Evolutionary conservation across 1,140 invertebrate genomes (phyloP).

Genomic region (Euglossa dilemma): DNA sequence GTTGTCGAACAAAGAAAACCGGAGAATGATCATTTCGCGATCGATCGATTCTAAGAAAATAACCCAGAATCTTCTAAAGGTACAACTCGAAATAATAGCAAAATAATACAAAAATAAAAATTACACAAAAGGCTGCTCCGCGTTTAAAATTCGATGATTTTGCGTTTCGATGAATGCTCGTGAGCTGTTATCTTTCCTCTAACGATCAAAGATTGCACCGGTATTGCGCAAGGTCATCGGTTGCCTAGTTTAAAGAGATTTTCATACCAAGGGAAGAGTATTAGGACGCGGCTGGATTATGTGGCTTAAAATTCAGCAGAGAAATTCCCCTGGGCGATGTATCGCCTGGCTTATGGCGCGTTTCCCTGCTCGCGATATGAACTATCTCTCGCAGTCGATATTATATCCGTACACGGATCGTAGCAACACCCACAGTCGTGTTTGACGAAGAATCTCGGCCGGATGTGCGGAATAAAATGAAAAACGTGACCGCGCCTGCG

Average conservation of each 20-base stretch:
- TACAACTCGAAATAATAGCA: neutral
- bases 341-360: neutral
- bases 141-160: neutral
- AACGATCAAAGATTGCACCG: neutral
- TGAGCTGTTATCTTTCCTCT: no score
- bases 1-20: no score
- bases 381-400: slow-evolving; percentile 9
- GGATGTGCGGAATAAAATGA: neutral
- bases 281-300: slow-evolving; percentile 55
- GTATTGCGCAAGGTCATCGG: neutral
- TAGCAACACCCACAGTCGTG: neutral
- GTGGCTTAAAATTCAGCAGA: slow-evolving; percentile 52
- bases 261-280: slow-evolving; percentile 45
- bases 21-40: no score
- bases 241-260: slow-evolving; percentile 62
- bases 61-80: no score
- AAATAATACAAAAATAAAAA: no score
- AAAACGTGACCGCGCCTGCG: no score
- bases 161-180: neutral
- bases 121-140: neutral
- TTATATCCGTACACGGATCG: neutral
- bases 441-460: neutral
- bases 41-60: no score
- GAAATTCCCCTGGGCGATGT: slow-evolving; percentile 19
- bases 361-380: neutral